Evolutionary conservation across 2,888 invertebrate species (phyloP).

Genomic region (Caenorhabditis wallacei): DNA sequence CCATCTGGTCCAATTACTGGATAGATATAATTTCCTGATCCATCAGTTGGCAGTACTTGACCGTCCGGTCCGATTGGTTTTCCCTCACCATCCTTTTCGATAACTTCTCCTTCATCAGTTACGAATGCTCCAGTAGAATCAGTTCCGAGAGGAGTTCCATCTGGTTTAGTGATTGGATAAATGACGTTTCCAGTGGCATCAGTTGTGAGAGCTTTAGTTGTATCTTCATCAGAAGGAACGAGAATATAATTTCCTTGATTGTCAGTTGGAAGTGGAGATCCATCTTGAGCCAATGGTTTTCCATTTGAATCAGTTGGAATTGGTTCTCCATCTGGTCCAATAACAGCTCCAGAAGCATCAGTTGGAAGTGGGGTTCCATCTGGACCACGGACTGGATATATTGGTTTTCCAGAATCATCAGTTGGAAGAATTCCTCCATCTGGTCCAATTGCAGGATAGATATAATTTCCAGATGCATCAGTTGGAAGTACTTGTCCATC

Average conservation of each 20-base stretch:
- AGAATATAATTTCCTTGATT: slow-evolving; percentile 40
- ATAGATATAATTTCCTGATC: slow-evolving; percentile 66
- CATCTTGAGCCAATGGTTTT: background rate
- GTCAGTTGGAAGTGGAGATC: slow-evolving; percentile 20
- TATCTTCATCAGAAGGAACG: slow-evolving; percentile 26
- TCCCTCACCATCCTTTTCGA: slow-evolving; percentile 51
- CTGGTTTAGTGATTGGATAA: slow-evolving; percentile 22
- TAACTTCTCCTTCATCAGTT: slow-evolving; percentile 57
- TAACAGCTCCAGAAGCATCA: slow-evolving; percentile 59
- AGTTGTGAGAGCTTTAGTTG: slow-evolving; percentile 35
- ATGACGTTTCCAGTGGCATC: slow-evolving; percentile 34
- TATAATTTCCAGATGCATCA: slow-evolving; percentile 54
- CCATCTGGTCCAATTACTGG: slow-evolving; percentile 60
- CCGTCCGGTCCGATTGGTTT: slow-evolving; percentile 58
- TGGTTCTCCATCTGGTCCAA: slow-evolving; percentile 23
- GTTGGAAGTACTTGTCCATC: slow-evolving; percentile 54
- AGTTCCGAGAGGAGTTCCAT: slow-evolving; percentile 45
- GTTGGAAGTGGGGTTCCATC: slow-evolving; percentile 63
- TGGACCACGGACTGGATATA: slow-evolving; percentile 59
- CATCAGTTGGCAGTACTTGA: slow-evolving; percentile 64
- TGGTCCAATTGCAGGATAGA: slow-evolving; percentile 58
- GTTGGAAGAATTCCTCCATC: slow-evolving; percentile 50
- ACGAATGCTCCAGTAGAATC: slow-evolving; percentile 52
- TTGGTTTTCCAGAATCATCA: background rate
- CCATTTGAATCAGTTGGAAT: slow-evolving; percentile 16